Evolutionary conservation across 1,140 invertebrate genomes (phyloP).

Genomic region (Parasteatoda tepidariorum): DNA sequence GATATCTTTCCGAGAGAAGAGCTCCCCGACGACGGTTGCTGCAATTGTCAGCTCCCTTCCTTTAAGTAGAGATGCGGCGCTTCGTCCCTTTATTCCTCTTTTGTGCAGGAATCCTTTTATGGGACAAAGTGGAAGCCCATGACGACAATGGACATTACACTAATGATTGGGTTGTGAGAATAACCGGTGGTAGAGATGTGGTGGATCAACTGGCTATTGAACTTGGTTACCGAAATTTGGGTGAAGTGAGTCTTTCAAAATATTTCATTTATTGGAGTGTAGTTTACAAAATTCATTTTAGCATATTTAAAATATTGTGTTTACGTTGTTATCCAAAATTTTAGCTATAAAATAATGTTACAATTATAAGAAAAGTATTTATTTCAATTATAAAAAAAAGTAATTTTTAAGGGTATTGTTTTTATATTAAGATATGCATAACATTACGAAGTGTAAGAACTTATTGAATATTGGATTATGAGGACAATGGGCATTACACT

Average conservation of each 20-base stretch:
- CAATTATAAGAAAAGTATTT: too few relatives aligned
- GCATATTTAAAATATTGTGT: too few relatives aligned
- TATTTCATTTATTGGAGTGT: too few relatives aligned
- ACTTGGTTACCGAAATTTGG: constrained; percentile 71
- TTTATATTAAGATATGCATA: too few relatives aligned
- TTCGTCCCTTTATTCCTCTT: background rate
- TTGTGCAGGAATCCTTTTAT: background rate
- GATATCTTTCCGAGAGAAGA: constrained; percentile 25
- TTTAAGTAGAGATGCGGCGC: background rate
- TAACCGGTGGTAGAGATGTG: constrained; percentile 70
- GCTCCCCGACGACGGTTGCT: constrained; percentile 12
- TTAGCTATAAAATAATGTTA: too few relatives aligned
- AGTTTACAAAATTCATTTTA: too few relatives aligned
- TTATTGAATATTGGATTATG: too few relatives aligned
- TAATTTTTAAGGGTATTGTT: too few relatives aligned
- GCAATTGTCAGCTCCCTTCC: background rate
- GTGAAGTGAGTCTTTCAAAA: constrained; percentile 71
- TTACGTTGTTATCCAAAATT: too few relatives aligned
- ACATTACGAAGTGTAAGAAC: too few relatives aligned
- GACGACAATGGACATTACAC: constrained; percentile 66
- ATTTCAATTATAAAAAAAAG: too few relatives aligned
- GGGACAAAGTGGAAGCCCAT: background rate
- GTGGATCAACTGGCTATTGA: constrained; percentile 70
- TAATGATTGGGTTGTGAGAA: constrained; percentile 74
- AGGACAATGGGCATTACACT: constrained; percentile 66